Percentiles rank a stretch among this genome's conserved stretches.
These are phyloP conservation scores for Acipenser oxyrinchus DNA, from an alignment of 2,797 vertebrate species.

Conservation along the genomic window DNA sequence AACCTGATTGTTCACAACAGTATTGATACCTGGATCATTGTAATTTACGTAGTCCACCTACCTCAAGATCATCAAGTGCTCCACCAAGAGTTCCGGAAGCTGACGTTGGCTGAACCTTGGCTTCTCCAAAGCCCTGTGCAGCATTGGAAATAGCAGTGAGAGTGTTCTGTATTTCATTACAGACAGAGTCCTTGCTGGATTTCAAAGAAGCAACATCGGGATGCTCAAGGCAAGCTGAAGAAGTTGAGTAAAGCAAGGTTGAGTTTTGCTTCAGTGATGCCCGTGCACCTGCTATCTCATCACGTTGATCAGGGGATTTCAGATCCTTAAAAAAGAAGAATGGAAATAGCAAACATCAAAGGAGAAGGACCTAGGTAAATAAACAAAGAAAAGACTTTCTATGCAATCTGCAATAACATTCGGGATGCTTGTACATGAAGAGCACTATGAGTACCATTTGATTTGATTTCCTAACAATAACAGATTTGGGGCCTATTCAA, in stretches of 20 bases:
- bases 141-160: conserved; percentile 54
- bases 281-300: conserved; percentile 61
- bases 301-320: conserved; percentile 56
- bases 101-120: conserved; percentile 18
- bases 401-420: too few relatives aligned
- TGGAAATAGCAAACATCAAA: background rate
- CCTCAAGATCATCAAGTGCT: conserved; percentile 60
- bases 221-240: conserved; percentile 60
- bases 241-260: conserved; percentile 56
- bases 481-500: too few relatives aligned
- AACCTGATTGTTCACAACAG: background rate
- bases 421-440: too few relatives aligned
- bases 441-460: too few relatives aligned
- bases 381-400: too few relatives aligned
- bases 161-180: conserved; percentile 57
- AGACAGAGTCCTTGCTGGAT: conserved; percentile 59
- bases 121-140: conserved; percentile 52
- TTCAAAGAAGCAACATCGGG: conserved; percentile 55
- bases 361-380: background rate
- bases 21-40: background rate
- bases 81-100: conserved; percentile 43
- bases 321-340: conserved; percentile 46
- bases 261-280: conserved; percentile 58
- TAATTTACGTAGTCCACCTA: conserved; percentile 27
- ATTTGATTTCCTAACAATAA: too few relatives aligned